A percentile compares a stretch with the other conserved stretches of the same genome.
Evolutionary conservation across 1,140 invertebrate genomes (phyloP).

Genomic region (Notospermus geniculatus): DNA sequence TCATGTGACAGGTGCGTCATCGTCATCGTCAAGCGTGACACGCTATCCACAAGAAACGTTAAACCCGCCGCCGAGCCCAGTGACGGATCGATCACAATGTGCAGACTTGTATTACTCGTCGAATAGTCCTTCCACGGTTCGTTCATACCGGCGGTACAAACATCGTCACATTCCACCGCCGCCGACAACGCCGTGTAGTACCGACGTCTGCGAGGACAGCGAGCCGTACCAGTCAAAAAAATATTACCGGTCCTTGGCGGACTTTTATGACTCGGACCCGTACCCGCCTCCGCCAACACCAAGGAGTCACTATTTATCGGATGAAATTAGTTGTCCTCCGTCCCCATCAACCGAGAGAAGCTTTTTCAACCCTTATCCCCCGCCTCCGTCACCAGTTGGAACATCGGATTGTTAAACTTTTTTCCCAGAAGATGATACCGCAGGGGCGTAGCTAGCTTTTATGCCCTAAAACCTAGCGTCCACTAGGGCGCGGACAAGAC

Average conservation of each 20-base stretch:
- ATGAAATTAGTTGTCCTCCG: constrained; percentile 71
- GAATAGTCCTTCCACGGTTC: constrained; percentile 46
- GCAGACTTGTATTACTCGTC: constrained; percentile 42
- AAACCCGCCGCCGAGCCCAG: constrained; percentile 87
- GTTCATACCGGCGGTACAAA: constrained; percentile 64
- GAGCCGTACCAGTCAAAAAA: constrained; percentile 47
- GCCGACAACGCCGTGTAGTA: constrained; percentile 90
- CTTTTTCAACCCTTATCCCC: constrained; percentile 70
- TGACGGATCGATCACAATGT: constrained; percentile 62
- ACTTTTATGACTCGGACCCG: constrained; percentile 66
- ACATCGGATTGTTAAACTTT: constrained; percentile 46
- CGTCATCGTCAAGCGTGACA: constrained; percentile 65
- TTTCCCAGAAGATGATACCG: too few species aligned
- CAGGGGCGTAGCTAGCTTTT: too few species aligned
- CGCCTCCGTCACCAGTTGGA: constrained; percentile 65
- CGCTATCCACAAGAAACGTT: constrained; percentile 76
- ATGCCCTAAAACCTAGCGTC: too few species aligned
- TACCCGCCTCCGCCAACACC: constrained; percentile 83
- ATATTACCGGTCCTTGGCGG: constrained; percentile 39
- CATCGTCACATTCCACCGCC: constrained; percentile 78
- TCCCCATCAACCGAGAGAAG: constrained; percentile 69
- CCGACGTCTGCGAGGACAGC: constrained; percentile 84
- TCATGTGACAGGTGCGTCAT: constrained; percentile 76
- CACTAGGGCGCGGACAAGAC: too few species aligned
- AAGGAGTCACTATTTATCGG: constrained; percentile 62